phyloP scores from a whole-genome alignment of 2,797 vertebrate genomes.

The Sylvilagus floridanus region DNA sequence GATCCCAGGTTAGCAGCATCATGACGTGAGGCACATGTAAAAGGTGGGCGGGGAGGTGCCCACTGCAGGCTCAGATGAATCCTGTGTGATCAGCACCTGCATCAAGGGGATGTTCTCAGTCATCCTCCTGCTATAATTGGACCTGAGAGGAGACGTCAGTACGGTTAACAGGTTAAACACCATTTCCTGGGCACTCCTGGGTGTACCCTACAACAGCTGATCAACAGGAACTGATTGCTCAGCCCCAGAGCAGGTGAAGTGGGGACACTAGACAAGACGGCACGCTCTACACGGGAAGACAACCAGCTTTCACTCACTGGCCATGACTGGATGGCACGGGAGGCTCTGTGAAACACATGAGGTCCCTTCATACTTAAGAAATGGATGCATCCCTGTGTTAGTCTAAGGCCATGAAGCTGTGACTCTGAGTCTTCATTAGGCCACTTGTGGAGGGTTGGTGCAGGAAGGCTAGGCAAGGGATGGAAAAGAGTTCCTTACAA shows the following conservation, averaged over 20 bases:
- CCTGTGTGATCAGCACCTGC: rapidly evolving
- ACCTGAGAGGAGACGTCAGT: background rate
- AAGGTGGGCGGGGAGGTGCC: background rate
- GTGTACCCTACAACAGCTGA: background rate
- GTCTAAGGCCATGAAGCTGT: background rate
- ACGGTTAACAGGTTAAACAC: background rate
- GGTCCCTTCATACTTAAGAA: background rate
- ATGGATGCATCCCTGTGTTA: background rate
- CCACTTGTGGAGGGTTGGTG: background rate
- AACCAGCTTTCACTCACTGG: background rate
- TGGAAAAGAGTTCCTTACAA: background rate
- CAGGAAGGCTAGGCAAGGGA: background rate
- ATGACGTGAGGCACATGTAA: background rate
- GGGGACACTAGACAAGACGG: background rate
- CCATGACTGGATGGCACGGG: background rate
- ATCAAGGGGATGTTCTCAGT: background rate
- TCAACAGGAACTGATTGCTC: background rate
- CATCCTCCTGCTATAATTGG: background rate
- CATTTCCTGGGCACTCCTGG: background rate
- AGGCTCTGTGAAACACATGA: background rate
- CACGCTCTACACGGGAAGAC: background rate
- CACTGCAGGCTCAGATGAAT: background rate
- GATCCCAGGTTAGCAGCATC: background rate
- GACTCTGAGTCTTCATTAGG: background rate
- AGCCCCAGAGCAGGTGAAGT: background rate